These are phyloP conservation scores for Cyanoderma ruficeps DNA, from an alignment of 2,113 vertebrate species.

Conservation along the genomic window DNA sequence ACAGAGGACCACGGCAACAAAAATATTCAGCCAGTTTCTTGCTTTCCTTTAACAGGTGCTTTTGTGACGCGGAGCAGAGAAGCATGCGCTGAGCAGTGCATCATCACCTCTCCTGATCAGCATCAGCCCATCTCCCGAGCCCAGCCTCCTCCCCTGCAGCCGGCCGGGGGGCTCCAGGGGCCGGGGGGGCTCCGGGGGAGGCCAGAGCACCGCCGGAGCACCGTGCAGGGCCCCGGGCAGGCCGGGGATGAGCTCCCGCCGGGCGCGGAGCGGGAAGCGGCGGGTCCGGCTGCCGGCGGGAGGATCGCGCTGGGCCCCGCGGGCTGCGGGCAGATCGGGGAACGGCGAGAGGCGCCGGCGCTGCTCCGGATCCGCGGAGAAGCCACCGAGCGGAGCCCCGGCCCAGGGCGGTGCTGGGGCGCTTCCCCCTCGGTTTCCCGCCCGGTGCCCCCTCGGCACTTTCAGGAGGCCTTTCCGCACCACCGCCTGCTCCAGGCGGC, in stretches of 20 bases:
- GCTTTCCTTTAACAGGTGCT: neutral
- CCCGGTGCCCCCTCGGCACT: neutral
- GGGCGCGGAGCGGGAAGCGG: neutral
- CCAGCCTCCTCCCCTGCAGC: conserved; percentile 21
- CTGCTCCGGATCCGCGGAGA: neutral
- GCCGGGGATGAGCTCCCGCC: neutral
- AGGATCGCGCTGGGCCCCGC: neutral
- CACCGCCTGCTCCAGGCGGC: neutral
- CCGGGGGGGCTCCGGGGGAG: neutral
- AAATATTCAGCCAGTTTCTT: neutral
- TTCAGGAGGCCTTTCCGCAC: neutral
- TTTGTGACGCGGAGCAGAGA: neutral
- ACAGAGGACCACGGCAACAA: neutral
- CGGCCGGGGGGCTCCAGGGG: neutral
- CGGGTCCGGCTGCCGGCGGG: neutral
- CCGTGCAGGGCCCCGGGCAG: neutral
- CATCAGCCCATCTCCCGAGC: conserved; percentile 58
- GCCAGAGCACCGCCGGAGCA: neutral
- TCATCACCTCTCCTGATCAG: conserved; percentile 43
- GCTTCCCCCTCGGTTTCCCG: accelerated
- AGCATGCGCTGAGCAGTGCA: neutral
- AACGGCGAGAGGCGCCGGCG: neutral
- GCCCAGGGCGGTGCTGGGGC: neutral
- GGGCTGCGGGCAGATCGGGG: neutral
- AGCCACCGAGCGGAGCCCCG: neutral